phyloP scores from a whole-genome alignment of 35 echinoderm and acorn worm genomes.

The Diadema setosum region DNA sequence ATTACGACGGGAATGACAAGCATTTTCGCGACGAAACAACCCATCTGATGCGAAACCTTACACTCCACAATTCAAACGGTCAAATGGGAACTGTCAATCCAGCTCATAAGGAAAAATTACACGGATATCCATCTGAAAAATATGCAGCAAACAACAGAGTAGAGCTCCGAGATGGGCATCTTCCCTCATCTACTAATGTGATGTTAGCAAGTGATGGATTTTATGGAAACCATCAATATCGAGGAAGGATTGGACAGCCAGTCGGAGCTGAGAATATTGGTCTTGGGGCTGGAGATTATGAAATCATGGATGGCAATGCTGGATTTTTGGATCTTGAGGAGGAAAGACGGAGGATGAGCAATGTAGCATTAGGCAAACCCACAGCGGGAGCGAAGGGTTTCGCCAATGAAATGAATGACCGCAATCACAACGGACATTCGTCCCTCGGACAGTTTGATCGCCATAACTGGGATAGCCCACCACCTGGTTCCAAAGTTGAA shows the following conservation, averaged over 20 bases:
- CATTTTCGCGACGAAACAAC: not conserved
- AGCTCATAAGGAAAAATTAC: not conserved
- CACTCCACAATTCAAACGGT: not conserved
- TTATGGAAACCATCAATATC: not conserved
- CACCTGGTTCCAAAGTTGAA: not conserved
- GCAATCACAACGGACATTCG: slow-evolving; percentile 1
- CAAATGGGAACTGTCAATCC: not conserved
- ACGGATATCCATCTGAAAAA: not conserved
- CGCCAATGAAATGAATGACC: not conserved
- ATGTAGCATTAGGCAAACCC: not conserved
- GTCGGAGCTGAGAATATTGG: not conserved
- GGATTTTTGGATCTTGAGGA: not conserved
- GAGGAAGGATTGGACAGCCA: slow-evolving; percentile 1
- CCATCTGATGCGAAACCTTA: not conserved
- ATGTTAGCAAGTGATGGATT: not conserved
- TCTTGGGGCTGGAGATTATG: not conserved
- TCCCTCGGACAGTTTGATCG: slow-evolving; percentile 12
- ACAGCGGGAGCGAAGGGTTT: not conserved
- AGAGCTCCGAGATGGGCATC: not conserved
- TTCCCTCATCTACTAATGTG: not conserved
- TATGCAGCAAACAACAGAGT: not conserved
- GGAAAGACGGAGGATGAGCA: not conserved
- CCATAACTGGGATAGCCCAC: not conserved
- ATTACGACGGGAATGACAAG: not conserved
- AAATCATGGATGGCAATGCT: not conserved